Conservation (phyloP, 2,113 vertebrate genomes). For the Acrocephalus kingi region DNA sequence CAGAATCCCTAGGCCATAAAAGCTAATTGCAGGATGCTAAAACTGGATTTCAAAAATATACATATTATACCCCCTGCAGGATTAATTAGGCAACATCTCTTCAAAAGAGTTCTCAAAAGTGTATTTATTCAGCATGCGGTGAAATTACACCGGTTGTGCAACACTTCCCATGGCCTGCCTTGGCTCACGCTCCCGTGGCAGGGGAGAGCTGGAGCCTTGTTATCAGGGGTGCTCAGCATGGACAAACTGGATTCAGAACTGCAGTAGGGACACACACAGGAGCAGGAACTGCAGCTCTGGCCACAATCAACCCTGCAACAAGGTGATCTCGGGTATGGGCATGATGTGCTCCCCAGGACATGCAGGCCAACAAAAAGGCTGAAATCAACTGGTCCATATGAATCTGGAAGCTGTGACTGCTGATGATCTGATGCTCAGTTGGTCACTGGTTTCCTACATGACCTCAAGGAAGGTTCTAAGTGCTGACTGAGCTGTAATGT, state of each 20-base stretch:
- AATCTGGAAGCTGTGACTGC: background rate
- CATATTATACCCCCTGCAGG: slow-evolving; percentile 67
- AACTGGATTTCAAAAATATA: slow-evolving; percentile 59
- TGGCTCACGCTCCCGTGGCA: background rate
- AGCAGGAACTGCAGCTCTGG: background rate
- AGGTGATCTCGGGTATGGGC: fast-evolving
- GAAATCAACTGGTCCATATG: background rate
- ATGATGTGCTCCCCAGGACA: background rate
- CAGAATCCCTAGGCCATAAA: slow-evolving; percentile 60
- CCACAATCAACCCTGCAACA: background rate
- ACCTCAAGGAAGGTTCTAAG: background rate
- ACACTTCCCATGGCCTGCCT: background rate
- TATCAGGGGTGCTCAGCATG: background rate
- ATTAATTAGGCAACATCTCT: slow-evolving; percentile 66
- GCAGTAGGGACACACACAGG: background rate
- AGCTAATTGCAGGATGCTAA: slow-evolving; percentile 61
- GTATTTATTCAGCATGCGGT: slow-evolving; percentile 61
- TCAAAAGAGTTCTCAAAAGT: slow-evolving; percentile 55
- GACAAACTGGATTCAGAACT: background rate
- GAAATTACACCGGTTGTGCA: slow-evolving; percentile 29
- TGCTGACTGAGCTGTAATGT: fast-evolving
- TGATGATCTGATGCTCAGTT: background rate
- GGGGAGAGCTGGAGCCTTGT: background rate
- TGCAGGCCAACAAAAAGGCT: background rate
- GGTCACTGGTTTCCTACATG: background rate